Conservation (phyloP, 2,113 vertebrate species). For the Chrysochloris asiatica region DNA sequence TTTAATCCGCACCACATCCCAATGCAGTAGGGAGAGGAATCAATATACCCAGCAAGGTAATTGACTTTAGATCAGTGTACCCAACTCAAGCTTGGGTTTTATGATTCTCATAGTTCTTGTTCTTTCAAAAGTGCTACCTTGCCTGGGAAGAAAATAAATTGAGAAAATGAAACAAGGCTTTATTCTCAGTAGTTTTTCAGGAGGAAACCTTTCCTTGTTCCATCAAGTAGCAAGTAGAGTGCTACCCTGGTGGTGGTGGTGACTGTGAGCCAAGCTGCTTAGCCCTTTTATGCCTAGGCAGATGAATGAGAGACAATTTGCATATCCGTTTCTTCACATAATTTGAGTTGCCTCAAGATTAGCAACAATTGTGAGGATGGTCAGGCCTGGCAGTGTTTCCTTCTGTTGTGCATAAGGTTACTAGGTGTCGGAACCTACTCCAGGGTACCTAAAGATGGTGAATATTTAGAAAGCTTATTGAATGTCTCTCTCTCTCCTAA, state of each 20-base stretch:
- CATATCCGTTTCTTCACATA: rapidly evolving
- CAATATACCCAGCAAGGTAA: rapidly evolving
- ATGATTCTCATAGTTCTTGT: neutral
- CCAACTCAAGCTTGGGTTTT: neutral
- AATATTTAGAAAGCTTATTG: neutral
- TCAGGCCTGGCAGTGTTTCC: no score
- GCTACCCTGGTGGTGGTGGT: neutral
- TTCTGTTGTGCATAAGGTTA: no score
- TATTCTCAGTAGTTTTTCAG: neutral
- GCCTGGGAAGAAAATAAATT: neutral
- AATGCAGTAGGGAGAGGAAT: neutral
- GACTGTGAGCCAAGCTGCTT: neutral
- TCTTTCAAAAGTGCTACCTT: neutral
- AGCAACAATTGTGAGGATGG: no score
- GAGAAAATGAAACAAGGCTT: neutral
- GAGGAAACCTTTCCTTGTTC: neutral
- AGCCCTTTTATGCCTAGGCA: no score
- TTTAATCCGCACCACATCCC: neutral
- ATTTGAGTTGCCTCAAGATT: no score
- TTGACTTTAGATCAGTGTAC: rapidly evolving
- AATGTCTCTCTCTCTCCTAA: neutral
- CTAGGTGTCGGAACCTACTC: no score
- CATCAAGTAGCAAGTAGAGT: neutral
- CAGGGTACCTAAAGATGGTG: no score
- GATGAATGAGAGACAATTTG: neutral